Evolutionary conservation across 2,888 invertebrate genomes (phyloP).

Genomic region (Morpho achilles): DNA sequence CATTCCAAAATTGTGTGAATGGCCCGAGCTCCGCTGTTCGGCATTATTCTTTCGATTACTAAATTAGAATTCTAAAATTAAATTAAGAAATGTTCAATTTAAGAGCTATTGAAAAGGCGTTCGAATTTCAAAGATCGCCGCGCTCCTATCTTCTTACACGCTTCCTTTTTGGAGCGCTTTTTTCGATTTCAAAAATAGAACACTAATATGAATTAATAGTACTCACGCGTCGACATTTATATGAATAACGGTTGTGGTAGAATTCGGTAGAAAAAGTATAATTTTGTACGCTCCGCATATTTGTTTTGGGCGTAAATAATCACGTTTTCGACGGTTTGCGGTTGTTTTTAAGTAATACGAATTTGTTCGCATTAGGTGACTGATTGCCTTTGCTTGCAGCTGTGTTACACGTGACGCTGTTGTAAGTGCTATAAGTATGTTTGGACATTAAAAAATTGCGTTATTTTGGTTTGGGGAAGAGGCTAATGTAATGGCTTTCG

Average conservation of each 20-base stretch:
- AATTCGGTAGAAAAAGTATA: constrained; percentile 41
- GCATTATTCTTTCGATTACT: neutral
- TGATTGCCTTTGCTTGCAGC: constrained; percentile 56
- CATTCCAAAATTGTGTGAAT: neutral
- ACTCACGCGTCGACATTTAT: constrained; percentile 40
- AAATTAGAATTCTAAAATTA: constrained; percentile 4
- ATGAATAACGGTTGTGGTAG: constrained; percentile 31
- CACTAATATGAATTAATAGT: constrained; percentile 67
- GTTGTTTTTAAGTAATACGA: constrained; percentile 68
- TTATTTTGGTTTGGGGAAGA: constrained; percentile 8
- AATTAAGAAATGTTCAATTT: constrained; percentile 27
- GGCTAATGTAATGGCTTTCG: neutral
- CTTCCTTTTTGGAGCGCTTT: constrained; percentile 28
- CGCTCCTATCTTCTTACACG: constrained; percentile 36
- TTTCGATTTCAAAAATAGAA: constrained; percentile 51
- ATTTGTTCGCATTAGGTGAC: constrained; percentile 69
- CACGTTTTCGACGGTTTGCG: constrained; percentile 66
- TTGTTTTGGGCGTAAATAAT: constrained; percentile 75
- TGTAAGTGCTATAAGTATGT: constrained; percentile 51
- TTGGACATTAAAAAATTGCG: constrained; percentile 32
- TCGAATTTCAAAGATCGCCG: constrained; percentile 58
- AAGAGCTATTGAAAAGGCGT: constrained; percentile 33
- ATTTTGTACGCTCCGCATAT: constrained; percentile 58
- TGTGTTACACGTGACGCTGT: constrained; percentile 61
- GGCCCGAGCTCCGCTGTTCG: neutral